Conservation (phyloP, 2,888 invertebrate species). For the Heliconius ethilla region DNA sequence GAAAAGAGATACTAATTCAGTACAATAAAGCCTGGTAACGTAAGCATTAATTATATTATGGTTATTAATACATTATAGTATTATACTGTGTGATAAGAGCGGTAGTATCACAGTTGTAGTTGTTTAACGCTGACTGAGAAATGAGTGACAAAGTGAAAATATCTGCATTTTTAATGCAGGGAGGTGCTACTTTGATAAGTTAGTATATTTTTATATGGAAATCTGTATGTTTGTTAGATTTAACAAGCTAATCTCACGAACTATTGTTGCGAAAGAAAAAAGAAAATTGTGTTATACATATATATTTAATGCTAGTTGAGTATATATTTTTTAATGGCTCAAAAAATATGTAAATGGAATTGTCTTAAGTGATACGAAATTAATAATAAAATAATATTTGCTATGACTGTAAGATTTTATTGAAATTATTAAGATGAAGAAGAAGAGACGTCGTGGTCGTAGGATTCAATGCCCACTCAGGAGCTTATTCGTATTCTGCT, state of each 20-base stretch:
- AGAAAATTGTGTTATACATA: background rate
- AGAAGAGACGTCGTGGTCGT: too few relatives aligned
- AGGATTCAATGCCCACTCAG: too few relatives aligned
- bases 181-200: constrained; percentile 58
- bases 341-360: too few relatives aligned
- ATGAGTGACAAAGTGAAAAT: constrained; percentile 56
- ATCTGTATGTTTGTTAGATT: background rate
- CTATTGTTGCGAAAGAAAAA: background rate
- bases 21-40: constrained; percentile 40
- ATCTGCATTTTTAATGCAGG: constrained; percentile 59
- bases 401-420: too few relatives aligned
- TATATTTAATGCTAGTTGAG: too few relatives aligned
- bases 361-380: too few relatives aligned
- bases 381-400: too few relatives aligned
- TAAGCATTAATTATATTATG: constrained; percentile 12
- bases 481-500: too few relatives aligned
- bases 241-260: background rate
- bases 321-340: too few relatives aligned
- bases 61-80: constrained; percentile 4
- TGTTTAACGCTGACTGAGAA: constrained; percentile 31
- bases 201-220: constrained; percentile 49
- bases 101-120: background rate
- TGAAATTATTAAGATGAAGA: too few relatives aligned
- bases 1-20: constrained; percentile 39
- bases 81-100: constrained; percentile 8